Evolutionary conservation across 2,113 vertebrate genomes (phyloP), one percentile per base, ranked within the genome.

Genomic region (Seriola quinqueradiata): DNA sequence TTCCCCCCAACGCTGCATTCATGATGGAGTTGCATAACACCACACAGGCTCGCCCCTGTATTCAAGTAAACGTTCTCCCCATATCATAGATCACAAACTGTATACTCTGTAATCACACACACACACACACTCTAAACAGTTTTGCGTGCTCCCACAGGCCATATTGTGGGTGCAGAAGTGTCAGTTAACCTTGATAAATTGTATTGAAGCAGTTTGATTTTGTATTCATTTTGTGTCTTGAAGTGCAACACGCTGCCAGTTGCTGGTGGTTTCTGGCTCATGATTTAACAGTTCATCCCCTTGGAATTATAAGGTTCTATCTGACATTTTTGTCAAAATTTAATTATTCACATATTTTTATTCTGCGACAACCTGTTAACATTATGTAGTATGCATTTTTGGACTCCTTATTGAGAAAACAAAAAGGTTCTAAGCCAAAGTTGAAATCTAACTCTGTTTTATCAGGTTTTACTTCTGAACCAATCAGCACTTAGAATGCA

Each of bases 141-240:
- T 81, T 85, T 74, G 46, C 21, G 34, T 65, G 61, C 58, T 50
- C 65, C 81, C 76, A 54, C 66, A 76, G 46, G 73, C 67, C 64
- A 65, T 63, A 69, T 77, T 78, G 74, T 68, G 77, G 77, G 36
- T 64, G 69, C 40, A 54, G 42, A n/a, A 63, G 19, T 77, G 82
- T 90, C 86, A 81, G 11, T 85, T 83, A 75, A 72, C 44, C 23
- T 36, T 75, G 84, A 90, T 69, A 60, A 75, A 87, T 89, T 23
- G 36, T 21, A 36, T 38, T 25, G 57, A 63, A n/a, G 50, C 17
- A 75, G 87, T 87, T 84, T 72, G 65, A 81, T 75, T 84, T 64
- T 28, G 48, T 74, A 76, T 68, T 79, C 4, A 75, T 79, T 79
- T 68, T 61, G 48, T 73, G 32, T 84, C 9, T n/a, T 57, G 57